A percentile compares a stretch with the other conserved stretches of the same genome.
Conservation (phyloP, 2,888 invertebrate species). For the Apamea sordens region DNA sequence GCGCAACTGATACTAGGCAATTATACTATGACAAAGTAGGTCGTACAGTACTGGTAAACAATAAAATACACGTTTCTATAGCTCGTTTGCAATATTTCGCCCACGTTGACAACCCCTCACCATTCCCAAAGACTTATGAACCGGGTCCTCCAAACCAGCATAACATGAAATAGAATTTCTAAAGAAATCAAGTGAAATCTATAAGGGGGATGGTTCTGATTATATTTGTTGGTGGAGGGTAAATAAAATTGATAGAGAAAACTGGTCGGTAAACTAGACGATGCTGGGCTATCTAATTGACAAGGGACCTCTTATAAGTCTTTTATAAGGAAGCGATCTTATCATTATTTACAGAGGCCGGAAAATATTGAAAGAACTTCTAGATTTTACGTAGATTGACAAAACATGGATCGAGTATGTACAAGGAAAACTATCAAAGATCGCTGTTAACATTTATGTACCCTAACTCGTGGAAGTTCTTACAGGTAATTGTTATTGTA, state of each 20-base stretch:
- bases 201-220: conserved; percentile 31
- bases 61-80: conserved; percentile 59
- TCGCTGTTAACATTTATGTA: background rate
- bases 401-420: background rate
- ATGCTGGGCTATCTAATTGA: conserved; percentile 57
- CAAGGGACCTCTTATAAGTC: conserved; percentile 46
- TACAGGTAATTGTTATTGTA: background rate
- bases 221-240: conserved; percentile 43
- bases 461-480: background rate
- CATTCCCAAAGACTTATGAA: conserved; percentile 65
- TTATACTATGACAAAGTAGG: conserved; percentile 41
- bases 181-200: conserved; percentile 31
- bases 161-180: conserved; percentile 49
- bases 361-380: background rate
- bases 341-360: conserved; percentile 11
- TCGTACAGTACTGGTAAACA: conserved; percentile 52
- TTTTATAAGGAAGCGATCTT: conserved; percentile 36
- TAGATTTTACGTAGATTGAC: no score
- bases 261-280: conserved; percentile 52
- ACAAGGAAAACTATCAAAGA: conserved; percentile 20
- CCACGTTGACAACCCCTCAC: conserved; percentile 63
- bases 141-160: conserved; percentile 44
- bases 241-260: conserved; percentile 60
- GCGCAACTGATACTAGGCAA: conserved; percentile 8
- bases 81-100: conserved; percentile 66